These are phyloP conservation scores for Zygaena filipendulae DNA, from an alignment of 2,888 invertebrate genomes.

Conservation along the genomic window DNA sequence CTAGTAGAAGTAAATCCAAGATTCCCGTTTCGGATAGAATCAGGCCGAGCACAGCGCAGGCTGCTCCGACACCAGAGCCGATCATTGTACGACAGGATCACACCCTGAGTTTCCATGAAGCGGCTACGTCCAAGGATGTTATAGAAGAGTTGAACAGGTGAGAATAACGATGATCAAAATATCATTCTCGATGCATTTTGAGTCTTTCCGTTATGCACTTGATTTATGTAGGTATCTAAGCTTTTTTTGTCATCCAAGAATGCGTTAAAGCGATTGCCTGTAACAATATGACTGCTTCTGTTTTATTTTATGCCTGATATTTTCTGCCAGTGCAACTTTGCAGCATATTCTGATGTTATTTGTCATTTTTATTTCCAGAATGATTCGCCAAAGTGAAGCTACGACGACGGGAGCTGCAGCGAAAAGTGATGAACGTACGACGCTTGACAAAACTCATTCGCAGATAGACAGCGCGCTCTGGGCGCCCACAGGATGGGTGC, in stretches of 20 bases:
- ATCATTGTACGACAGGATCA: constrained; percentile 66
- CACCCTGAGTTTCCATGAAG: constrained; percentile 76
- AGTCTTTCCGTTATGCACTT: no score
- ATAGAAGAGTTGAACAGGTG: constrained; percentile 78
- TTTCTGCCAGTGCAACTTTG: no score
- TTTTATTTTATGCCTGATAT: no score
- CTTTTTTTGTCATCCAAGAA: background rate
- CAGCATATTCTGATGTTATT: no score
- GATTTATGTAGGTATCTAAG: no score
- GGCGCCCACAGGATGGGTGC: constrained; percentile 82
- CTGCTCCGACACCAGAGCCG: constrained; percentile 29
- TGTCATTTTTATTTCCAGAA: no score
- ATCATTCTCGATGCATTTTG: background rate
- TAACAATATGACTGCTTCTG: no score
- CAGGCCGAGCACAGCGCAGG: constrained; percentile 25
- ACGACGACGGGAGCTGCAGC: constrained; percentile 23
- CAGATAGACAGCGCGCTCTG: constrained; percentile 73
- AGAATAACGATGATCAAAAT: constrained; percentile 14
- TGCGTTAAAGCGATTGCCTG: no score
- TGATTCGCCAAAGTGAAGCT: constrained; percentile 58
- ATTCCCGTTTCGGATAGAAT: constrained; percentile 47
- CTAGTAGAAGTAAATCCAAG: constrained; percentile 43
- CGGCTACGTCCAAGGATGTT: constrained; percentile 80
- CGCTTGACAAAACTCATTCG: constrained; percentile 21
- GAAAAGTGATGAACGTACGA: constrained; percentile 21